A percentile compares a stretch with the other conserved stretches of the same genome.
Conservation (phyloP, 2,113 vertebrate genomes). For the Ellobius talpinus region DNA sequence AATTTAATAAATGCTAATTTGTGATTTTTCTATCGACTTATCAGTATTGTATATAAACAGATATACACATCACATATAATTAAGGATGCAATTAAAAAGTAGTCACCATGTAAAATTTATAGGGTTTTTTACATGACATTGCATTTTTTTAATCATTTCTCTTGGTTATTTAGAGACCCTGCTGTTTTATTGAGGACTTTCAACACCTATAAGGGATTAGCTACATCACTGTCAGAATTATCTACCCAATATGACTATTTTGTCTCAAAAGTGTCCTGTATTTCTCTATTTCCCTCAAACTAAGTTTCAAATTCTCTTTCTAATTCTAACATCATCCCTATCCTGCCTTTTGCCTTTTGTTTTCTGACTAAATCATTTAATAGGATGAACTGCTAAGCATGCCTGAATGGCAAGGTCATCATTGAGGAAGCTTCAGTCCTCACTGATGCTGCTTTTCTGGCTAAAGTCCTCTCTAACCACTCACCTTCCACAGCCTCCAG, state of each 20-base stretch:
- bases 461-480: background rate
- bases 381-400: background rate
- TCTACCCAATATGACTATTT: background rate
- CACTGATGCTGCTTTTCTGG: background rate
- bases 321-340: background rate
- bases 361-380: background rate
- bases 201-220: background rate
- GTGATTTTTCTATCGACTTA: background rate
- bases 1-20: constrained; percentile 22
- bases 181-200: constrained; percentile 1
- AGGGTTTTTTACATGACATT: background rate
- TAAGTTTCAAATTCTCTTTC: background rate
- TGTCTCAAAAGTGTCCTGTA: background rate
- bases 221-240: background rate
- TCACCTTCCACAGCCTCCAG: background rate
- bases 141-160: background rate
- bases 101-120: background rate
- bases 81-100: background rate
- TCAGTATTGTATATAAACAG: background rate
- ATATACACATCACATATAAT: background rate
- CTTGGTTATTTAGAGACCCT: constrained; percentile 6
- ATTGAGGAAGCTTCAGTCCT: background rate
- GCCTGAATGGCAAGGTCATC: background rate
- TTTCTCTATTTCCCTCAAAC: background rate
- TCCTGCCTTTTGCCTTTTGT: background rate